Base-by-base conservation (phyloP, 2,888 invertebrate species). In the Lycocerus yunnanus region DNA sequence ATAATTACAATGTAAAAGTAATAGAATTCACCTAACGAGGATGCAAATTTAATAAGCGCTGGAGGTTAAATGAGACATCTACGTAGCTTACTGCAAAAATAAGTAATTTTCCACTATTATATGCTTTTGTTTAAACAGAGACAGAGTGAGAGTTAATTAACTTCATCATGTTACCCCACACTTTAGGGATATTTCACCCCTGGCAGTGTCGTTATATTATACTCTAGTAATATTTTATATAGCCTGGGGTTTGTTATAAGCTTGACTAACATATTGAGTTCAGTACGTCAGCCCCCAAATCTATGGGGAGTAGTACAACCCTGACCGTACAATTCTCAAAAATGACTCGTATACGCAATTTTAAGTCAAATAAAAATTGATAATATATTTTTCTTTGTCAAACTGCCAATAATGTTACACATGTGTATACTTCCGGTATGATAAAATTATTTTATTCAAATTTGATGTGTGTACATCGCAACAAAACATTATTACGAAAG, bases 41-140 rank as follows among this genome's bases (percentile, higher is more conserved):
- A 43, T 43, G 43, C 43, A n/a, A 43, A 43, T 43, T 43, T 43
- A 16, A 63, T 63, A 63, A 63, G 20, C 20, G 61, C 61, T 63
- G 61, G 61, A 20, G 61, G 61, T 63, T 63, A 63, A 63, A 63
- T 16, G 61, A 63, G 16, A 63, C 20, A 63, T 16, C 61, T 18
- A 76, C 70, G 24, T 21, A 71, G 66, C 68, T 66, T 63, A 60
- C 73, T 80, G 79, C 81, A 80, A 82, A 83, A 83, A 83, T 83
- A 82, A 83, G 81, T 81, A 83, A 83, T 83, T 83, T 81, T 80
- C 80, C 81, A 82, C 80, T 80, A 77, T 80, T 80, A 82, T 81
- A 82, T 80, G 81, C 81, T 84, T 82, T 83, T 81, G 82, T 83
- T 83, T 83, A 80, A 83, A 83, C 73, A 79, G 82, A 83, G 84